Percentiles rank a stretch among this genome's conserved stretches.
phyloP scores from a whole-genome alignment of 2,797 vertebrate genomes.

The Mus minutoides region DNA sequence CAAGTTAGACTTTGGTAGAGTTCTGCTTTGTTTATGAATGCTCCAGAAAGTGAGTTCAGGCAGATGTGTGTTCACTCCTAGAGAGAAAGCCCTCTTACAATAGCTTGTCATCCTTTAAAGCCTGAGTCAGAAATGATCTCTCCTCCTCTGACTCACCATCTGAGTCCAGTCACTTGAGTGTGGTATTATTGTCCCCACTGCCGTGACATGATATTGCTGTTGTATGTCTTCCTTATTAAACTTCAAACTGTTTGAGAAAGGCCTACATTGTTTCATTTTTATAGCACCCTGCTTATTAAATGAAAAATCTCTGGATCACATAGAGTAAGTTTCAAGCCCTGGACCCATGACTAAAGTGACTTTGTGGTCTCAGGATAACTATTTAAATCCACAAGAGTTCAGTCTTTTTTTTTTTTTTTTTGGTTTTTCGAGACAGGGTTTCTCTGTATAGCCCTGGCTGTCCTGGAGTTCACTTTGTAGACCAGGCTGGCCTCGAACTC shows the following conservation, averaged over 20 bases:
- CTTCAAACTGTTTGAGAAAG: background rate
- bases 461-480: too few species aligned
- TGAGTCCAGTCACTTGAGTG: background rate
- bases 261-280: background rate
- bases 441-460: too few species aligned
- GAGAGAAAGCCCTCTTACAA: background rate
- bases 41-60: too few species aligned
- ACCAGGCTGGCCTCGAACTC: too few species aligned
- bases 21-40: background rate
- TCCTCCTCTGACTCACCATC: background rate
- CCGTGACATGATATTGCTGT: background rate
- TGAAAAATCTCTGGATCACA: background rate
- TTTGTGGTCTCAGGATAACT: background rate
- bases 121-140: background rate
- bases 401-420: too few species aligned
- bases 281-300: background rate
- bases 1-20: background rate
- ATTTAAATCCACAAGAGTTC: background rate
- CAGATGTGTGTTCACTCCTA: background rate
- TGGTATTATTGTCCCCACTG: background rate
- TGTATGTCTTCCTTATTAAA: slow-evolving; percentile 39
- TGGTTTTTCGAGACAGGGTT: too few species aligned
- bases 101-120: slow-evolving; percentile 18
- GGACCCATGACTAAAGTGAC: background rate
- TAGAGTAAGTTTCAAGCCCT: background rate